Conservation (phyloP, 2,797 vertebrate species). For the Leptoclinus maculatus region DNA sequence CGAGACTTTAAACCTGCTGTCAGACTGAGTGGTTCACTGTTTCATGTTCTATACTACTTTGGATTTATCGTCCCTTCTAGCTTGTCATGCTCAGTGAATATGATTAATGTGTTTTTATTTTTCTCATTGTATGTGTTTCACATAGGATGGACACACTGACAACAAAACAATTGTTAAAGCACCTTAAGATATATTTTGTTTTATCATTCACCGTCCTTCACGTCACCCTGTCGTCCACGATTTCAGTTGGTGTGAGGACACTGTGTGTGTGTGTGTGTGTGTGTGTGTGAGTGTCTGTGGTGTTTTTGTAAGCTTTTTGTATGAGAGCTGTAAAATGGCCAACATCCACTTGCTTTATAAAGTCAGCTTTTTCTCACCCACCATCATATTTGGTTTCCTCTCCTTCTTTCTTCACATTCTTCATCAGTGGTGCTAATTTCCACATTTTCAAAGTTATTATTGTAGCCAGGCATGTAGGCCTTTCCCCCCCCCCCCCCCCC, state of each 20-base stretch:
- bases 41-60: constrained; percentile 32
- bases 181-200: constrained; percentile 86
- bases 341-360: constrained; percentile 86
- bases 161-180: constrained; percentile 77
- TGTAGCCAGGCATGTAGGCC: constrained; percentile 39
- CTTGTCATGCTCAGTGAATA: constrained; percentile 43
- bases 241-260: constrained; percentile 58
- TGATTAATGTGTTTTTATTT: constrained; percentile 29
- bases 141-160: constrained; percentile 66
- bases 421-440: constrained; percentile 53
- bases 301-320: constrained; percentile 92
- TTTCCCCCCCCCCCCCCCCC: constrained; percentile 10
- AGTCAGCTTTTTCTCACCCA: constrained; percentile 85
- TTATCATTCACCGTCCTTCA: constrained; percentile 65
- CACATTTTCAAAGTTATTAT: constrained; percentile 28
- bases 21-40: constrained; percentile 49
- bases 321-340: constrained; percentile 89
- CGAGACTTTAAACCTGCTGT: constrained; percentile 32
- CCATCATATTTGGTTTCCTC: constrained; percentile 74
- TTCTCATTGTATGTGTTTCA: constrained; percentile 55
- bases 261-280: constrained; percentile 53
- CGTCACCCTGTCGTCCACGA: constrained; percentile 59
- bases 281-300: constrained; percentile 69
- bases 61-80: constrained; percentile 22
- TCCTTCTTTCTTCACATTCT: constrained; percentile 61